Percentiles rank a stretch among this genome's conserved stretches.
Conservation (phyloP, 2,797 vertebrate species). For the Heterohyrax brucei region DNA sequence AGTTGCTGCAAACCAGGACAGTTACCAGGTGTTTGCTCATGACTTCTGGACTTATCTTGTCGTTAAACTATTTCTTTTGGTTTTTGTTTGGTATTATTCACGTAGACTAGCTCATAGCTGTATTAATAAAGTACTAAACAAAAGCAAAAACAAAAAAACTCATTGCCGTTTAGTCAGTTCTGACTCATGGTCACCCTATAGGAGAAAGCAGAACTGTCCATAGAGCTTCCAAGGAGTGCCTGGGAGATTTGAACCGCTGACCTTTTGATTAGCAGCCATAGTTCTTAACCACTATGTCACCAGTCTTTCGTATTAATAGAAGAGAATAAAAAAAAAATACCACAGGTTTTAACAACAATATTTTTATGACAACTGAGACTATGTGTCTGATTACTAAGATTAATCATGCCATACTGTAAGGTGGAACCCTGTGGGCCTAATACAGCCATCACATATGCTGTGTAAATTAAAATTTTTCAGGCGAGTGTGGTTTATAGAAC, state of each 20-base stretch:
- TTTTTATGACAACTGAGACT: slow-evolving; percentile 28
- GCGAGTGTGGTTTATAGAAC: neutral
- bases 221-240: too few relatives aligned
- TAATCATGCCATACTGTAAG: neutral
- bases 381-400: neutral
- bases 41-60: neutral
- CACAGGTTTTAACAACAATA: neutral
- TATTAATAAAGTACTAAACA: neutral
- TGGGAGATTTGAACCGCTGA: too few relatives aligned
- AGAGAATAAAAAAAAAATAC: neutral
- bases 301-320: too few relatives aligned
- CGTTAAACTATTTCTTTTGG: neutral
- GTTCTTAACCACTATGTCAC: too few relatives aligned
- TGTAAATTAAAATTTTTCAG: neutral
- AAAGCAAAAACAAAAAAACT: too few relatives aligned
- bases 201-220: too few relatives aligned
- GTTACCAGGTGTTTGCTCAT: neutral
- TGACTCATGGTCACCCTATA: too few relatives aligned
- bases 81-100: neutral
- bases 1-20: neutral
- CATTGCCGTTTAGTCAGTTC: too few relatives aligned
- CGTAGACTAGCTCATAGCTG: neutral
- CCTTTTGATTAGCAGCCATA: too few relatives aligned
- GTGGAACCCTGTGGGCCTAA: neutral
- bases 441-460: neutral